A percentile compares a stretch with the other conserved stretches of the same genome.
Evolutionary conservation across 2,888 invertebrate genomes (phyloP).

Genomic region (Neoascia interrupta): DNA sequence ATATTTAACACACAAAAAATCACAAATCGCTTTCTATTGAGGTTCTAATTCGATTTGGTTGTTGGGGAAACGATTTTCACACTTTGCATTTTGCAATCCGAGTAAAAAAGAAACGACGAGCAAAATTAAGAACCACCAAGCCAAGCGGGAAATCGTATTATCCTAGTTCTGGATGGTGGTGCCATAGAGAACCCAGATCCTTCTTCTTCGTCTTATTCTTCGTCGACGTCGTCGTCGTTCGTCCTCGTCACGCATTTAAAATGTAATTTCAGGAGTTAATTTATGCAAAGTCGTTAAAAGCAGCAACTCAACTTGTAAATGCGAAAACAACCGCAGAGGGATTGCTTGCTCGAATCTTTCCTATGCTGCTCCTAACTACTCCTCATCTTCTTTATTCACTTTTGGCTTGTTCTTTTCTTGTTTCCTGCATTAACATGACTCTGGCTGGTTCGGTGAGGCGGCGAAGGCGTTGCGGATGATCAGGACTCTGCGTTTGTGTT

Average conservation of each 20-base stretch:
- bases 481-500: conserved; percentile 35
- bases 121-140: conserved; percentile 19
- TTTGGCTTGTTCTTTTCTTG: conserved; percentile 48
- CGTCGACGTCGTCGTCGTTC: conserved; percentile 18
- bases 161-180: background rate
- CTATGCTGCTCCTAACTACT: conserved; percentile 23
- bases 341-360: conserved; percentile 43
- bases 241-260: conserved; percentile 64
- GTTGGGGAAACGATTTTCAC: no score
- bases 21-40: no score
- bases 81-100: no score
- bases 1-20: no score
- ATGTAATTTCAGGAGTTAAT: conserved; percentile 63
- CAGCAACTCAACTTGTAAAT: conserved; percentile 68
- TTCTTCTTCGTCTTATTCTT: no score
- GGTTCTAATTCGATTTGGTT: no score
- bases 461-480: conserved; percentile 49
- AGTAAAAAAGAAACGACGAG: background rate
- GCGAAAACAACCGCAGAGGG: conserved; percentile 67
- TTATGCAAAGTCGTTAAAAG: conserved; percentile 69
- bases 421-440: conserved; percentile 47
- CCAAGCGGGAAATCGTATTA: conserved; percentile 29
- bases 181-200: background rate
- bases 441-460: background rate
- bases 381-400: background rate